Evolutionary conservation across 2,797 vertebrate genomes (phyloP), one percentile per base, ranked within the genome.

Genomic region (Malacoctenus gilli): DNA sequence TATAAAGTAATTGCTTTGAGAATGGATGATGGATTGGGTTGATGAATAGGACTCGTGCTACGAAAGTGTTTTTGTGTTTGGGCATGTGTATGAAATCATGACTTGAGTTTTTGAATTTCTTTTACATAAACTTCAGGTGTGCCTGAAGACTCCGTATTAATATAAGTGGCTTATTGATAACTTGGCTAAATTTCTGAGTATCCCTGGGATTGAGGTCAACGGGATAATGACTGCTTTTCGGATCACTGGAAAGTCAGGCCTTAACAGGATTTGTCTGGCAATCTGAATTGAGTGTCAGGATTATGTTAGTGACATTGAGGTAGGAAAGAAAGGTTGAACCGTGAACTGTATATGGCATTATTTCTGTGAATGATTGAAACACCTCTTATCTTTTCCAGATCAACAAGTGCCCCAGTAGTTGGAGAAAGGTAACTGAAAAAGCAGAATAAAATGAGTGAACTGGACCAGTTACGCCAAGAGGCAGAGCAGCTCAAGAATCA

Each of bases 381-480:
- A 28, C 25, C 9, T 51, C 13, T 63, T 83, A 28, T 15, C 38
- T 41, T 13, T 69, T 82, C 25, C 85, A 98, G 96, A 93, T 92
- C 89, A 89, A 88, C 85, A 90, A 89, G 89, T 92, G 91, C 93
- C 92, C 89, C 63, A 50, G 92, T 92, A 93, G 93, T 88, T 89
- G 92, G 89, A 89, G 89, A 72, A 89, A 92, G 88, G 89, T 89
- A 83, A 91, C 92, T 85, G 79, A 90, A 91, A 92, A 88, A 92
- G 90, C 82, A 80, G 79, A 87, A 79, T 91, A 99, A 95, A 92
- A 99, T 99, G 97, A 99, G 96, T 85, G 97, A 99, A 91, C 94
- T 99, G 59, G 97, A 99, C 86, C 95, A 97, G 92, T 92, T 97
- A 92, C 95, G 95, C 91, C 95, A 97, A 90, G 95, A 97, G 94